These are phyloP conservation scores for Petrocephalus sullivani DNA, from an alignment of 2,797 vertebrate genomes.

Conservation along the genomic window DNA sequence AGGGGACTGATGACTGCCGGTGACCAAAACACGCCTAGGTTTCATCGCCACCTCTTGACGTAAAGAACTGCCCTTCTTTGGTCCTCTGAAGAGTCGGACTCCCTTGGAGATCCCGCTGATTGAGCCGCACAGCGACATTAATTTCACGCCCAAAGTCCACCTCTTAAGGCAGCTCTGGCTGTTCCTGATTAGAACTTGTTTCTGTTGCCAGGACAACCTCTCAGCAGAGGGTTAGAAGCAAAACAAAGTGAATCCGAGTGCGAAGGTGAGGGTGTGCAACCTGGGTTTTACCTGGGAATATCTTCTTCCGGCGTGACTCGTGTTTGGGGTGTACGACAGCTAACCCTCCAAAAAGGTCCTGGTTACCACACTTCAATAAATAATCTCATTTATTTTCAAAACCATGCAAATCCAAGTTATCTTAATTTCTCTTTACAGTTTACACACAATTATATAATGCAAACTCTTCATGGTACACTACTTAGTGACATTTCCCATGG, in stretches of 20 bases:
- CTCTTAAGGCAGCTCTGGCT: not conserved
- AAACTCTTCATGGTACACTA: conserved; percentile 47
- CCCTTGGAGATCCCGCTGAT: not conserved
- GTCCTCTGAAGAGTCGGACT: not conserved
- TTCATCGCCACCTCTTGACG: not conserved
- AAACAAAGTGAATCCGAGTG: conserved; percentile 4
- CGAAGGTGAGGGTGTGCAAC: not conserved
- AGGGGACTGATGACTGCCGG: not conserved
- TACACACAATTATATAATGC: conserved; percentile 46
- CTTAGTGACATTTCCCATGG: conserved; percentile 43
- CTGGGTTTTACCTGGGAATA: not conserved
- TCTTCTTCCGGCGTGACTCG: not conserved
- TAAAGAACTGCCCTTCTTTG: not conserved
- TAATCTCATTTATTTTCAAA: conserved; percentile 59
- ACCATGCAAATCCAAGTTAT: conserved; percentile 65
- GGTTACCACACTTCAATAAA: conserved; percentile 53
- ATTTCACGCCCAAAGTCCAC: conserved; percentile 4
- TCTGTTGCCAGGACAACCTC: not conserved
- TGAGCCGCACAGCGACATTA: not conserved
- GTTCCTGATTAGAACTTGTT: not conserved
- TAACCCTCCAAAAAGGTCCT: conserved; percentile 34
- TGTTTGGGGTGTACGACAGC: not conserved
- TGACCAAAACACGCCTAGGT: not conserved
- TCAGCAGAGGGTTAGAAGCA: conserved; percentile 6
- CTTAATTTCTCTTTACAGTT: conserved; percentile 44